phyloP scores from a whole-genome alignment of 2,888 invertebrate species.

The Cerastis rubricosa region DNA sequence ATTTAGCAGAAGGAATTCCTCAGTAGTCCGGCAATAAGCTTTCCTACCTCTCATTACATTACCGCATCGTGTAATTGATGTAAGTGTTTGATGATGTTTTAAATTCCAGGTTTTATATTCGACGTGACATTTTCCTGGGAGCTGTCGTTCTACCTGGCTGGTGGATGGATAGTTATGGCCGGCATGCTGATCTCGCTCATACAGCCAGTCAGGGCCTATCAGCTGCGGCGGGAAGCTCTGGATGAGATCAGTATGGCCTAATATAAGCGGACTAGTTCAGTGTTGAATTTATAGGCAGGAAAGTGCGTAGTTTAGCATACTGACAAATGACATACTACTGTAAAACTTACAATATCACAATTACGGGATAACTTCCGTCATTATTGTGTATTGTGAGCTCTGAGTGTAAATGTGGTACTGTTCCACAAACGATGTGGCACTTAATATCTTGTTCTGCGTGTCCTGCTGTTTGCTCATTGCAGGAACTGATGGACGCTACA shows the following conservation, averaged over 20 bases:
- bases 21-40: not conserved
- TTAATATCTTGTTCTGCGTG: too few relatives aligned
- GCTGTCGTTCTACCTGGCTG: slow-evolving; percentile 95
- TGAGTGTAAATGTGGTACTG: too few relatives aligned
- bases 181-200: slow-evolving; percentile 93
- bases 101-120: slow-evolving; percentile 91
- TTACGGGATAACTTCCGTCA: too few relatives aligned
- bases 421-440: too few relatives aligned
- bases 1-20: not conserved
- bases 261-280: not conserved
- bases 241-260: slow-evolving; percentile 74
- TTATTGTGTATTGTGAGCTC: too few relatives aligned
- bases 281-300: not conserved
- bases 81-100: not conserved
- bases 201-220: slow-evolving; percentile 91
- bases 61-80: not conserved
- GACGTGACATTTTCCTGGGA: slow-evolving; percentile 94
- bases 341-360: not conserved
- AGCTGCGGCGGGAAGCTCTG: slow-evolving; percentile 68
- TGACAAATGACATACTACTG: not conserved
- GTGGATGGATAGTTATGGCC: slow-evolving; percentile 95
- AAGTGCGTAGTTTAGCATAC: not conserved
- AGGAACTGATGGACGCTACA: too few relatives aligned
- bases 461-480: too few relatives aligned
- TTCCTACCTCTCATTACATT: not conserved